Evolutionary conservation across 1,140 invertebrate genomes (phyloP), one percentile per base, ranked within the genome.

Genomic region (Drosophila novamexicana): DNA sequence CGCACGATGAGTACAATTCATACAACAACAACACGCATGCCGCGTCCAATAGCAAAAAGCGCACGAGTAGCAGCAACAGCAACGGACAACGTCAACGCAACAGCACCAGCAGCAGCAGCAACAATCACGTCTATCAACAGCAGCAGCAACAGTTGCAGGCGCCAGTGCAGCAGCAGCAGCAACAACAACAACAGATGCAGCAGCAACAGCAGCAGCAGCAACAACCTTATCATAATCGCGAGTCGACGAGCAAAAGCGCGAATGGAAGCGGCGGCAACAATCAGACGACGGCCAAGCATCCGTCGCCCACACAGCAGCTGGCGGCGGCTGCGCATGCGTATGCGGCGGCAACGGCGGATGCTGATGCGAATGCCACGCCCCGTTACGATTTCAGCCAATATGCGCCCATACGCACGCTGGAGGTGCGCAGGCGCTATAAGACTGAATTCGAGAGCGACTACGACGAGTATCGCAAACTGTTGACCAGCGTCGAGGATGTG

Each of bases 371-470:
- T 39, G 67, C 81, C 22, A 67, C 56, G 47, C 86, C 86, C 32
- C 78, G 75, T 50, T 92, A 91, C 63, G 91, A 92, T 68, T 92
- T 92, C 58, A 98, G 97, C 82, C 94, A 96, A 93, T 98, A 97
- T 92, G 95, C 95, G 69, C 94, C 94, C 75, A 98, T 98, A 84
- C 95, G 92, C 72, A 95, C 93, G 88, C 91, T 93, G 66, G 96
- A 96, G 78, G 96, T 97, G 93, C 94, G 97, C 79, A 94, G 95
- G 70, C 94, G 94, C 79, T 98, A 98, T 93, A 98, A 98, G 93
- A 94, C 95, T 73, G 97, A 98, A 91, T 98, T 98, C 92, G 96
- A 96, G 90, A 94, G 94, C 64, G 95, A 98, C 86, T 98, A 98
- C 93, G 94, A 94, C 56, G 97, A 98, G 93, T 98, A 98, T 93